These are phyloP conservation scores for Cotesia chilonis DNA, from an alignment of 1,140 invertebrate genomes.

Conservation along the genomic window DNA sequence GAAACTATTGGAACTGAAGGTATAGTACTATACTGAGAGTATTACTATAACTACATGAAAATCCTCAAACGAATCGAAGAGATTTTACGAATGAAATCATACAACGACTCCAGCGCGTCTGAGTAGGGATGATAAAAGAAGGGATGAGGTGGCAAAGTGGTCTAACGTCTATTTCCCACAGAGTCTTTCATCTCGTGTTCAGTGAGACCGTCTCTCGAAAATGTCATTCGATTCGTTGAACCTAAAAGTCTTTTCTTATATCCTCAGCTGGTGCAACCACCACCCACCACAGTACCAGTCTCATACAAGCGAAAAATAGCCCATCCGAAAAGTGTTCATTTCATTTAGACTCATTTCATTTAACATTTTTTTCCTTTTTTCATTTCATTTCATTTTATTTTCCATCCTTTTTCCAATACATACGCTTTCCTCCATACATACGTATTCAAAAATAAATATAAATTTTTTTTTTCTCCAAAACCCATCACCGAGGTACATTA, in stretches of 20 bases:
- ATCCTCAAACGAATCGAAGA: slow-evolving; percentile 24
- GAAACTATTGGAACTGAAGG: neutral
- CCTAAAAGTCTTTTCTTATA: slow-evolving; percentile 12
- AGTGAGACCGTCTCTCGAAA: slow-evolving; percentile 26
- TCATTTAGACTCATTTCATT: slow-evolving; percentile 11
- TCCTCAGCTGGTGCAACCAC: neutral
- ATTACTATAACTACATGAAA: slow-evolving; percentile 11
- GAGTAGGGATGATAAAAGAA: slow-evolving; percentile 29
- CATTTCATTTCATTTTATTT: neutral
- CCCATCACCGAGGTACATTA: neutral
- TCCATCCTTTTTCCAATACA: neutral
- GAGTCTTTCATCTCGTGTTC: slow-evolving; percentile 32
- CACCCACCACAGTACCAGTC: neutral
- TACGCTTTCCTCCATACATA: neutral
- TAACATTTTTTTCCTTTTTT: neutral
- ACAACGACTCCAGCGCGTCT: neutral
- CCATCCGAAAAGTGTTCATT: slow-evolving; percentile 11
- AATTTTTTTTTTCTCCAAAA: neutral
- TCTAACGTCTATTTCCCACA: slow-evolving; percentile 36
- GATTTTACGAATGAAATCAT: slow-evolving; percentile 33
- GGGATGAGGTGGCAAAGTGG: slow-evolving; percentile 31
- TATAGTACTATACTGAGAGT: neutral
- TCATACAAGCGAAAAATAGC: slow-evolving; percentile 13
- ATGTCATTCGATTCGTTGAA: slow-evolving; percentile 35
- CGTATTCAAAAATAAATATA: no score